Base-by-base conservation (phyloP, 2,113 vertebrate genomes). In the Aphelocoma coerulescens region DNA sequence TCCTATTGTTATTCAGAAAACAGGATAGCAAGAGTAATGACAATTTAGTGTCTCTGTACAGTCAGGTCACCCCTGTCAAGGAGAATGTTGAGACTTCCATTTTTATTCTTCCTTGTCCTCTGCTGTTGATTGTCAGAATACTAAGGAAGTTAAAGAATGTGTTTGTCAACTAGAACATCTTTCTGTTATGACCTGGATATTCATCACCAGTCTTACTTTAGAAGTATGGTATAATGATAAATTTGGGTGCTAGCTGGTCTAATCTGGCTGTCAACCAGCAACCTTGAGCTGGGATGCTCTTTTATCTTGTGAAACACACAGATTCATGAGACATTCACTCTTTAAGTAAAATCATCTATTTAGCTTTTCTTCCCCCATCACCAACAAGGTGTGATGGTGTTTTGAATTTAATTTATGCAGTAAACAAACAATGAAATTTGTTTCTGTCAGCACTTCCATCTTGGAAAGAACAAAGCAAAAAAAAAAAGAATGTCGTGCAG, bases 401-500 rank as follows among this genome's bases (percentile, higher is more conserved):
- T 84, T 85, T 86, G 84, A 92, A 72, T 59, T 67, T 91, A 77
- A 94, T 97, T 96, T 95, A 91, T 92, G 90, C 39, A 92, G 39
- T 93, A 97, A 97, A 97, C 39, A 97, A 96, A 80, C 82, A 93
- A 65, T 51, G 21, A 95, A 97, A 49, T 92, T 22, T 87, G 5
- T 93, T 97, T 94, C 81, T 96, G 55, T 96, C 94, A 95, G 17
- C 79, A 28, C 26, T 93, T 71, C 65, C 58, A 49, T 92, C 37
- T 79, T 82, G 20, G 57, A 85, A 92, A 88, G 41, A 81, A 59
- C 30, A 83, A 93, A 78, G 30, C 3, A 59, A 59, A 37, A 57
- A 95, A 57, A 95, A 73, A 67, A 93, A 68, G 72, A 96, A 96
- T 54, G 80, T 95, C 77, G 80, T 94, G 52, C 37, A 83, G 69